Base-by-base conservation (phyloP, 1,140 invertebrate genomes). In the Asobara japonica region DNA sequence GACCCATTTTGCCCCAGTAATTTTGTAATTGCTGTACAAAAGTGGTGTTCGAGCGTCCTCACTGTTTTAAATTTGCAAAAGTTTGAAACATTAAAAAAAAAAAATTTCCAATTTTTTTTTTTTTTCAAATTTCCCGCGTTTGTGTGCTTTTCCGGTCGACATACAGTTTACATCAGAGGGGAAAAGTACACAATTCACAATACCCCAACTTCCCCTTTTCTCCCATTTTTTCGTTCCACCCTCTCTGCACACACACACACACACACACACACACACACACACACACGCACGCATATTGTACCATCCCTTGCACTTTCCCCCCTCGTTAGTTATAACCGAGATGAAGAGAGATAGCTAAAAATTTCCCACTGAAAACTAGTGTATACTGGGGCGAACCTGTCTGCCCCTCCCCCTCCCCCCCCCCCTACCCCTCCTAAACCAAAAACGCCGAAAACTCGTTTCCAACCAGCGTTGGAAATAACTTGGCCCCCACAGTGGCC, bases 141-240 rank as follows among this genome's bases (percentile, higher is more conserved):
- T 25, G 5, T 18, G 45, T 51, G 45, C 45, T 51, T 51, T 51
- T 51, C 45, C 45, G 45, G 45, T 51, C 45, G 45, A 51, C 45
- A 5, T 25, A 51, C 8, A n/a, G 45, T 51, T 51, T 51, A 51
- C 45, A 51, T 20, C 45, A 51, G 16, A 51, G 45, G 45, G 45
- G 45, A 51, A 18, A 51, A 51, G 45, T 51, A 51, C 45, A 51
- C 45, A 51, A 51, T 51, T 51, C 45, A 51, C 45, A 51, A 51
- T n/a, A 51, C 45, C 18, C 45, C 18, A 51, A 25, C 16, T 25
- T 20, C 18, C 45, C 45, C 36, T 11, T 11, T 41, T 51, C 45
- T 51, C 18, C 22, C 18, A 20, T 51, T 51, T 51, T 11, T 51
- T 51, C 36, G 36, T 51, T n/a, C 45, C 45, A 18, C 45, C 20